Evolutionary conservation across 1,140 invertebrate species (phyloP).

Genomic region (Drosophila sproati): DNA sequence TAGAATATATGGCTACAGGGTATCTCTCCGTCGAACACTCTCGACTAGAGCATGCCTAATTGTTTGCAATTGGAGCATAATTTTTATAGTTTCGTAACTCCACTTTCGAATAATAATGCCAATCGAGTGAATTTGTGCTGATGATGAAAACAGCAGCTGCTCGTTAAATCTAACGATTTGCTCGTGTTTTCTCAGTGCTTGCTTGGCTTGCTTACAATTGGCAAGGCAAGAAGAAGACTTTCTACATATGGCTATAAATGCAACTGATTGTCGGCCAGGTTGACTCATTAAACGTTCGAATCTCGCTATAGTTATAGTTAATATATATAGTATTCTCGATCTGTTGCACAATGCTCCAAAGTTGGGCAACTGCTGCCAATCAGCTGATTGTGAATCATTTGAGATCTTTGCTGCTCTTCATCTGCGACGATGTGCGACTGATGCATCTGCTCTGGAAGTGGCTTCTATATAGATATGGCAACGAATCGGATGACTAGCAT

Average conservation of each 20-base stretch:
- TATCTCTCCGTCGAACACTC: no score
- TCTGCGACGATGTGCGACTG: constrained; percentile 44
- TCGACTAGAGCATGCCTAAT: no score
- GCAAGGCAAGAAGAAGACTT: neutral
- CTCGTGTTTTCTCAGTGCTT: neutral
- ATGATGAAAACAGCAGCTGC: constrained; percentile 36
- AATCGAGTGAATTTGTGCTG: neutral
- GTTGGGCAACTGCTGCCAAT: constrained; percentile 30
- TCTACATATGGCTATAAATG: constrained; percentile 14
- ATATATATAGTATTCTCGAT: neutral
- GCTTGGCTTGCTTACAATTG: no score
- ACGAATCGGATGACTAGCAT: neutral
- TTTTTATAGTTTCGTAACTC: no score
- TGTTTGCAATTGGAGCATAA: no score
- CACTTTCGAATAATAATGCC: no score
- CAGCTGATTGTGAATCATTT: constrained; percentile 43
- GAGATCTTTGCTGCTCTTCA: constrained; percentile 19
- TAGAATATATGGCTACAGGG: no score
- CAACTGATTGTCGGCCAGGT: neutral
- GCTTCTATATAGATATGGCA: constrained; percentile 24
- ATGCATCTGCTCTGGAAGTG: constrained; percentile 41
- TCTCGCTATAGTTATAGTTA: neutral
- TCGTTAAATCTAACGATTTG: constrained; percentile 36
- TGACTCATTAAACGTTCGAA: constrained; percentile 3
- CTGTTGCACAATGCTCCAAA: constrained; percentile 2